phyloP scores from a whole-genome alignment of 2,113 vertebrate genomes.

The Cyanistes caeruleus region DNA sequence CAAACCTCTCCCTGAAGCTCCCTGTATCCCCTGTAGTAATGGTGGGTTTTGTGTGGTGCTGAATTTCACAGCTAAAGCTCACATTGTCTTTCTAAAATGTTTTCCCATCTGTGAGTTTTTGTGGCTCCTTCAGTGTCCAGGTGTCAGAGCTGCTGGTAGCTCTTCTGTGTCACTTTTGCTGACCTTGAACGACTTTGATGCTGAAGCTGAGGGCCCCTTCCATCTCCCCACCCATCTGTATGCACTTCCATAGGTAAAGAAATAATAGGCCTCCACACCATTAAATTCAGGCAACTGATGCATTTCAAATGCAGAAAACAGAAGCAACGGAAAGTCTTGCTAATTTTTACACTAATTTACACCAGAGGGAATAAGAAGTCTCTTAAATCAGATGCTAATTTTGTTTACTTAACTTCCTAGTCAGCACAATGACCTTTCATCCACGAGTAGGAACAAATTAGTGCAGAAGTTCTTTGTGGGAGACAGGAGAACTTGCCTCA shows the following conservation, averaged over 20 bases:
- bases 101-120: not conserved
- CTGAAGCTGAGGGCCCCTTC: not conserved
- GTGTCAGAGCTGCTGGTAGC: not conserved
- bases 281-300: conserved; percentile 26
- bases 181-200: not conserved
- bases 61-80: not conserved
- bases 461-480: conserved; percentile 52
- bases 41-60: not conserved
- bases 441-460: conserved; percentile 44
- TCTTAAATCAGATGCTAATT: conserved; percentile 72
- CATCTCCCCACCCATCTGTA: not conserved
- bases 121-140: not conserved
- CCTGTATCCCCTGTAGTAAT: not conserved
- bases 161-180: not conserved
- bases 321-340: conserved; percentile 46
- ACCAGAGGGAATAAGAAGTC: conserved; percentile 64
- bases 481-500: conserved; percentile 40
- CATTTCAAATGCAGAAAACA: conserved; percentile 41
- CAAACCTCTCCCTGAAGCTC: not conserved
- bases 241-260: not conserved
- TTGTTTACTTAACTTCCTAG: conserved; percentile 71
- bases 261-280: conserved; percentile 15
- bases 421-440: conserved; percentile 69
- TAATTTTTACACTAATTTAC: conserved; percentile 73
- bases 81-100: not conserved